Evolutionary conservation across 1,140 invertebrate species (phyloP).

Genomic region (Listronotus oregonensis): DNA sequence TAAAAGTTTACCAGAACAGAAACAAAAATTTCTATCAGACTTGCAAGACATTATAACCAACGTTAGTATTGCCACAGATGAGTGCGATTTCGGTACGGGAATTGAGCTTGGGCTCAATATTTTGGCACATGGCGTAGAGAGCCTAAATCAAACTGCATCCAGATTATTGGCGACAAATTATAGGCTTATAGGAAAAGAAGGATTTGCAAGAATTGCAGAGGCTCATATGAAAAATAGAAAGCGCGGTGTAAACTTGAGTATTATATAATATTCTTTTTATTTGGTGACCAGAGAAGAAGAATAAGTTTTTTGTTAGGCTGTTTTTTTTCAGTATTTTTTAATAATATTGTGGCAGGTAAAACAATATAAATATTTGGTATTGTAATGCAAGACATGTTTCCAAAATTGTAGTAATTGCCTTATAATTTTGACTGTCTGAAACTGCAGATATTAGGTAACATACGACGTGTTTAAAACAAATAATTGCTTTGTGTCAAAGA

Average conservation of each 20-base stretch:
- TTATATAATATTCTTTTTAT: constrained; percentile 39
- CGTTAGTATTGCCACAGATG: constrained; percentile 88
- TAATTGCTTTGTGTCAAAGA: no score
- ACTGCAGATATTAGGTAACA: no score
- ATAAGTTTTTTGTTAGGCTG: no score
- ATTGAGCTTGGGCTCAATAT: constrained; percentile 86
- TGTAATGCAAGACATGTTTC: no score
- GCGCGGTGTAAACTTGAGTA: constrained; percentile 52
- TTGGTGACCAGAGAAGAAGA: background rate
- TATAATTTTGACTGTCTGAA: no score
- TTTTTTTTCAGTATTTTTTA: no score
- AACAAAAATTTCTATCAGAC: constrained; percentile 63
- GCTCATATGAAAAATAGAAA: constrained; percentile 67
- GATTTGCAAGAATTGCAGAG: constrained; percentile 76
- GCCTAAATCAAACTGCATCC: constrained; percentile 69
- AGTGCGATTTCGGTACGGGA: constrained; percentile 92
- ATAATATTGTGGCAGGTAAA: no score
- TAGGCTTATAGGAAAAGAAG: constrained; percentile 71
- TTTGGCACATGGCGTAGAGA: constrained; percentile 74
- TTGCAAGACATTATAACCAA: constrained; percentile 79
- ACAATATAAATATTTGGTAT: no score
- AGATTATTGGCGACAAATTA: constrained; percentile 78
- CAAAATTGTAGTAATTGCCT: no score
- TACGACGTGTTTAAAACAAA: no score
- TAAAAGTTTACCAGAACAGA: constrained; percentile 63